Evolutionary conservation across 2,888 invertebrate genomes (phyloP), one percentile per base, ranked within the genome.

Genomic region (Pristionchus arcanus): DNA sequence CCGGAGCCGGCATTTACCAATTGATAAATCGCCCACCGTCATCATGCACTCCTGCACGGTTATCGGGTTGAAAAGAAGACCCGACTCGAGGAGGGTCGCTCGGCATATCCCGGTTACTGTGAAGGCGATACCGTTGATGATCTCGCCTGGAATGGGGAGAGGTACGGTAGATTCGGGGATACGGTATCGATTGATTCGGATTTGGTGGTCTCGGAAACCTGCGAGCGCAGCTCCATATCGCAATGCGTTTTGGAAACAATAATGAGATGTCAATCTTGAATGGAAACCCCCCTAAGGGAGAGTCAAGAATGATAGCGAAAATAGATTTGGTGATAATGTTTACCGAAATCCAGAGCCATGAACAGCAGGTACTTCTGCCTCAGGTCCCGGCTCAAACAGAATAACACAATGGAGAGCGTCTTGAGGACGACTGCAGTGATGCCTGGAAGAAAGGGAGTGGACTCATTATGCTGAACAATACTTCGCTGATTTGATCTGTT

Each of bases 311-410:
- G 16, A 34, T 11, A 34, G n/a, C 25, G 53, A 81, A 34, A 9
- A 21, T 31, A 28, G n/a, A n/a, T n/a, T n/a, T n/a, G n/a, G 42
- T 42, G 42, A 9, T n/a, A 42, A 42, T 42, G 4, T 5, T 42
- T n/a, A 83, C 83, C 83, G n/a, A 83, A 83, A 31, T 83, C 83
- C 31, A 83, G 83, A 1, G 55, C 83, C 83, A 83, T 83, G 55
- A 83, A 83, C 19, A 83, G 83, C 53, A 83, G 83, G 25, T 83
- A 83, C 55, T 83, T 83, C 31, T 83, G 83, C 5, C 83, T 55
- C 28, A 83, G 31, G 83, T 83, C 83, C 55, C 42, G 53, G 55
- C 83, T 83, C 53, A 83, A 55, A n/a, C 83, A 83, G 55, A 83
- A 83, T 16, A 83, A 31, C 9, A 83, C 31, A 28, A 83, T 83